Evolutionary conservation across 1,140 invertebrate genomes (phyloP), one percentile per base, ranked within the genome.

Genomic region (Drosophila baimaii): DNA sequence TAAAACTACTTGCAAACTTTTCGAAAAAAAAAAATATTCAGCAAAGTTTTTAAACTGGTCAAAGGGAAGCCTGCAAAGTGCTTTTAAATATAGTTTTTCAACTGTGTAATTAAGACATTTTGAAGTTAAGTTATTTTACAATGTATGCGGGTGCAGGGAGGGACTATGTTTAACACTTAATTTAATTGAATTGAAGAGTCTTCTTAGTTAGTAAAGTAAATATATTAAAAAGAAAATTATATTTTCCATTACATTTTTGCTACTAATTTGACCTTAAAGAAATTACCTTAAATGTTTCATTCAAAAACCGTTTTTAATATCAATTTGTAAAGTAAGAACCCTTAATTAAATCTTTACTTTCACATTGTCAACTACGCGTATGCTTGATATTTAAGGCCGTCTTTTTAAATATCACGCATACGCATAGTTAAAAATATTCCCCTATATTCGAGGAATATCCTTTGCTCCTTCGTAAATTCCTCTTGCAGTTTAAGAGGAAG

Each of bases 401-500:
- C n/a, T n/a, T n/a, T n/a, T n/a, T n/a, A n/a, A 64, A 63, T 49
- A 64, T 47, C 15, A 64, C 19, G 15, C 29, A 47, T 47, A 64
- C 41, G 64, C 31, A 49, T 19, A n/a, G 63, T 47, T 21, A 6
- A 15, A 17, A 12, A 17, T 2, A 17, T 23, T 66, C 13, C 25
- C 13, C 31, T 2, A 21, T 29, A 63, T 57, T 39, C 15, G 7
- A 23, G 4, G 19, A 35, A 54, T 23, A 33, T 21, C 27, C 21
- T 13, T 43, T 12, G 47, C 35, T 29, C 41, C 21, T 17, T 37
- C 12, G 35, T 23, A 76, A 55, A 75, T 76, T 74, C 52, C 43
- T 19, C 31, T 9, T 46, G 13, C 57, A 77, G 46, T 61, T 56
- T 37, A 47, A 33, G 41, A n/a, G 46, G 72, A 58, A 76, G n/a